Evolutionary conservation across 2,888 invertebrate genomes (phyloP).

Genomic region (Seira musarum): DNA sequence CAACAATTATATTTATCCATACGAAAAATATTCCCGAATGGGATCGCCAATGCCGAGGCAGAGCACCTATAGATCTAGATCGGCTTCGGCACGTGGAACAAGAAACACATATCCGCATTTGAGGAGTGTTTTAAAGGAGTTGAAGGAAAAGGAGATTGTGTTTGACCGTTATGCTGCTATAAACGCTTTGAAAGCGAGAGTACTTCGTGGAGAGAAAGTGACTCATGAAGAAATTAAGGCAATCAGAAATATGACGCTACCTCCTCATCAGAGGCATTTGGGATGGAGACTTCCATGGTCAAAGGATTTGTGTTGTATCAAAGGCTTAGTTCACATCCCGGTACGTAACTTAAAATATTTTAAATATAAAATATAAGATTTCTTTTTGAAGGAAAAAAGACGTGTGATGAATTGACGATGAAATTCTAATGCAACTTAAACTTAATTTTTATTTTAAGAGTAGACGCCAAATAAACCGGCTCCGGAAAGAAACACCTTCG

Average conservation of each 20-base stretch:
- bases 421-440: too few species aligned
- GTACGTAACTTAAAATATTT: slow-evolving; percentile 3
- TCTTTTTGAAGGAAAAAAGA: too few species aligned
- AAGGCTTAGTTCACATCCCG: slow-evolving; percentile 49
- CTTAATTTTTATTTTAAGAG: neutral
- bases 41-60: neutral
- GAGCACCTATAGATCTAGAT: neutral
- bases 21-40: neutral
- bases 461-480: slow-evolving; percentile 51
- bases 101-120: slow-evolving; percentile 7
- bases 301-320: slow-evolving; percentile 38
- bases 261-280: slow-evolving; percentile 27
- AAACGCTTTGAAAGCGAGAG: slow-evolving; percentile 21
- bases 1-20: too few species aligned
- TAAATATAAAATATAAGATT: neutral
- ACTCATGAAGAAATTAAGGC: slow-evolving; percentile 50
- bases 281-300: slow-evolving; percentile 39
- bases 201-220: slow-evolving; percentile 44
- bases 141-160: slow-evolving; percentile 27
- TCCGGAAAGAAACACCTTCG: slow-evolving; percentile 38
- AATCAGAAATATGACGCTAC: slow-evolving; percentile 28
- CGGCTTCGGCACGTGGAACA: neutral
- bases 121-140: slow-evolving; percentile 9
- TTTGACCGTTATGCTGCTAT: slow-evolving; percentile 37
- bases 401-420: too few species aligned